Conservation (phyloP, 2,113 vertebrate species). For the Uropsilus gracilis region DNA sequence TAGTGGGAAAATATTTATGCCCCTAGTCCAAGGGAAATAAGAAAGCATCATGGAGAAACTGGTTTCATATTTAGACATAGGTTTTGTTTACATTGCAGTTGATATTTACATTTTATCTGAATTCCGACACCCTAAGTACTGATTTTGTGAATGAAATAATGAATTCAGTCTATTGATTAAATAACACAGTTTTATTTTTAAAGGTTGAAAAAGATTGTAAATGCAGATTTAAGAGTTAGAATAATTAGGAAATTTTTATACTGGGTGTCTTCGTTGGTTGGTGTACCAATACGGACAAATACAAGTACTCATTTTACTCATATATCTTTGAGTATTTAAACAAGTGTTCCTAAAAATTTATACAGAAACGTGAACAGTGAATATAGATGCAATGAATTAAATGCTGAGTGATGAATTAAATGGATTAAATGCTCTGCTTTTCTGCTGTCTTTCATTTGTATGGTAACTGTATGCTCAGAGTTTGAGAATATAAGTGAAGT, state of each 20-base stretch:
- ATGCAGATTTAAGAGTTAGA: slow-evolving; percentile 51
- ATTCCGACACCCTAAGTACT: slow-evolving; percentile 32
- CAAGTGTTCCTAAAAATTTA: slow-evolving; percentile 49
- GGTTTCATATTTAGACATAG: slow-evolving; percentile 59
- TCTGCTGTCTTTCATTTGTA: slow-evolving; percentile 78
- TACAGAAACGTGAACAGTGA: slow-evolving; percentile 11
- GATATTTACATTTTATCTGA: slow-evolving; percentile 37
- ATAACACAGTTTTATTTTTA: slow-evolving; percentile 59
- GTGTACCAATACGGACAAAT: neutral
- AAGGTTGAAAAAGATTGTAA: slow-evolving; percentile 61
- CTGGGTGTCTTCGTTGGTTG: neutral
- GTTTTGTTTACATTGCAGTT: slow-evolving; percentile 50
- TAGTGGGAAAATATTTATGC: slow-evolving; percentile 27
- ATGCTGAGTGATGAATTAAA: slow-evolving; percentile 56
- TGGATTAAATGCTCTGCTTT: slow-evolving; percentile 53
- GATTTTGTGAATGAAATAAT: slow-evolving; percentile 72
- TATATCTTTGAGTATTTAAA: slow-evolving; percentile 74
- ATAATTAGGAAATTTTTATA: slow-evolving; percentile 55
- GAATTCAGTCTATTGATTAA: slow-evolving; percentile 62
- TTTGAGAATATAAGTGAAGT: slow-evolving; percentile 89
- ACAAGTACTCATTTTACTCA: neutral
- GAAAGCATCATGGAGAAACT: neutral
- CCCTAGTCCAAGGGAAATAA: slow-evolving; percentile 21
- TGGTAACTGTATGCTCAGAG: slow-evolving; percentile 77
- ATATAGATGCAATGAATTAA: slow-evolving; percentile 54